Percentiles rank a stretch among this genome's conserved stretches.
Evolutionary conservation across 2,113 vertebrate species (phyloP).

Genomic region (Phalacrocorax carbo): DNA sequence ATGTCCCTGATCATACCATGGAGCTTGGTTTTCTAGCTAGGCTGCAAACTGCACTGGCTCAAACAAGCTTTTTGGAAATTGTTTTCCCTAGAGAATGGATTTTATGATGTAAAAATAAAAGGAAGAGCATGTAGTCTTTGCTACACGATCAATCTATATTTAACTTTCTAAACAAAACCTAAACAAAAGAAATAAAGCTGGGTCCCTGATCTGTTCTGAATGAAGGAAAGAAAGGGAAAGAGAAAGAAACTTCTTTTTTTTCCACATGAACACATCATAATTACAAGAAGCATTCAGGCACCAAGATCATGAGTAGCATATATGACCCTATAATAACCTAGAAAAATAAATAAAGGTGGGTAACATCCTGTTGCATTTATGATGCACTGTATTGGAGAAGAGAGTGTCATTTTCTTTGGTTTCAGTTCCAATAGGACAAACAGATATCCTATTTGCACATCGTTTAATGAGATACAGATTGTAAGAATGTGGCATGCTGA

Average conservation of each 20-base stretch:
- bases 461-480: not conserved
- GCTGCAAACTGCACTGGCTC: not conserved
- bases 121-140: not conserved
- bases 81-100: not conserved
- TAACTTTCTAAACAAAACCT: not conserved
- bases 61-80: not conserved
- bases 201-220: not conserved
- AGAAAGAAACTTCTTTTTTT: not conserved
- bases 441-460: not conserved
- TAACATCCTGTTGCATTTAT: conserved; percentile 35
- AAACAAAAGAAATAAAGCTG: not conserved
- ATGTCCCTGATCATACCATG: not conserved
- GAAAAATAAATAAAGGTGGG: conserved; percentile 19
- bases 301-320: not conserved
- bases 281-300: not conserved
- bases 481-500: not conserved
- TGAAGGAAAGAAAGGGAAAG: not conserved
- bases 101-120: not conserved
- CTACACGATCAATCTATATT: not conserved
- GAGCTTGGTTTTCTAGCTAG: not conserved
- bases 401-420: not conserved
- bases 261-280: not conserved
- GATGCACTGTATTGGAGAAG: not conserved
- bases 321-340: not conserved
- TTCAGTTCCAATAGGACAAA: not conserved